phyloP scores from a whole-genome alignment of 2,113 vertebrate species.

The Orthochromis malagaraziensis region DNA sequence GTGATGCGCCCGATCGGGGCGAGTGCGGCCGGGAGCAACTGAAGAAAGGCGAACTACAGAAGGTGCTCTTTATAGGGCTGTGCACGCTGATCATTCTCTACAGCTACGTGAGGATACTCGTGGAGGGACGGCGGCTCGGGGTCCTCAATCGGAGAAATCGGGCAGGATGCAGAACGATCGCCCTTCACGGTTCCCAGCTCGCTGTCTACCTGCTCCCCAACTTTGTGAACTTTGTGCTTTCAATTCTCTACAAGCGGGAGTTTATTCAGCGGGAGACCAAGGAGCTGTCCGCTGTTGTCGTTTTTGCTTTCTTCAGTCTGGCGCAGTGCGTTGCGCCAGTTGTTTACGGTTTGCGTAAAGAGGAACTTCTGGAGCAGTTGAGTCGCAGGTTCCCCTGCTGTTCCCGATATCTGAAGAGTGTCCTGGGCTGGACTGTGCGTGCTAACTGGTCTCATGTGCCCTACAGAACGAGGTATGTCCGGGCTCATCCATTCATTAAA shows the following conservation, averaged over 20 bases:
- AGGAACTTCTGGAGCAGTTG: slow-evolving; percentile 68
- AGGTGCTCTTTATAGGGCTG: slow-evolving; percentile 54
- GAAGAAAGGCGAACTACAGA: slow-evolving; percentile 38
- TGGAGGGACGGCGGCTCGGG: slow-evolving; percentile 63
- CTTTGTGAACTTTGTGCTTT: slow-evolving; percentile 63
- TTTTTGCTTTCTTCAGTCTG: slow-evolving; percentile 71
- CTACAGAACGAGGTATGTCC: slow-evolving; percentile 33
- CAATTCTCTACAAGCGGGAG: neutral
- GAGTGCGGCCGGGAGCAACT: slow-evolving; percentile 41
- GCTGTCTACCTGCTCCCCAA: slow-evolving; percentile 71
- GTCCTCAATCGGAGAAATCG: slow-evolving; percentile 66
- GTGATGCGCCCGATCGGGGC: accelerated
- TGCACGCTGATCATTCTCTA: slow-evolving; percentile 67
- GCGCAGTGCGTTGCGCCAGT: slow-evolving; percentile 73
- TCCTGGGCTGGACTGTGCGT: slow-evolving; percentile 60
- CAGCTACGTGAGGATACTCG: slow-evolving; percentile 67
- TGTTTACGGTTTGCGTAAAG: slow-evolving; percentile 73
- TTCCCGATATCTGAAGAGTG: slow-evolving; percentile 47
- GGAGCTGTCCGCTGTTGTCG: slow-evolving; percentile 55
- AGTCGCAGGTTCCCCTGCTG: slow-evolving; percentile 57
- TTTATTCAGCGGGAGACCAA: slow-evolving; percentile 6
- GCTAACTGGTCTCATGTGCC: neutral
- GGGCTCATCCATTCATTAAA: neutral
- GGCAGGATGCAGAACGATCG: slow-evolving; percentile 65
- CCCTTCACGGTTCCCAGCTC: slow-evolving; percentile 66